phyloP scores from a whole-genome alignment of 2,797 vertebrate genomes.

The Alcedo quadribrachys region DNA sequence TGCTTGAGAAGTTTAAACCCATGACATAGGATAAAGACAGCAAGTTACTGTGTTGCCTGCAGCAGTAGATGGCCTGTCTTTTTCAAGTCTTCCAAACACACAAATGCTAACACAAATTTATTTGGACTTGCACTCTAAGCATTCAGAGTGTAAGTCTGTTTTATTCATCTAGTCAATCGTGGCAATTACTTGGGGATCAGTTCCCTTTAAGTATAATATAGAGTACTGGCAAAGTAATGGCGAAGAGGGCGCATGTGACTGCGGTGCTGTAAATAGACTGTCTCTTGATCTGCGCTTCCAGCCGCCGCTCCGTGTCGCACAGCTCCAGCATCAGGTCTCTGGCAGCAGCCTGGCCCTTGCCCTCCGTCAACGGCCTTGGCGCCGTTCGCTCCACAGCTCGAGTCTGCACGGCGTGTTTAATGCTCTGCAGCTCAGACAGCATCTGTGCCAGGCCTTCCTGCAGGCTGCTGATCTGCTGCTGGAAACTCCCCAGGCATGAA shows the following conservation, averaged over 20 bases:
- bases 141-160: neutral
- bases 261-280: slow-evolving; percentile 85
- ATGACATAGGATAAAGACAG: neutral
- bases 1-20: neutral
- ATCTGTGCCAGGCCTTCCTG: slow-evolving; percentile 78
- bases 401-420: slow-evolving; percentile 73
- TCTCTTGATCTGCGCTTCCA: slow-evolving; percentile 84
- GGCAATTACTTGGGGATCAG: slow-evolving; percentile 48
- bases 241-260: slow-evolving; percentile 83
- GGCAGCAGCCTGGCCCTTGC: slow-evolving; percentile 67
- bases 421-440: slow-evolving; percentile 72
- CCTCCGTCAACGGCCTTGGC: slow-evolving; percentile 30
- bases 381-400: slow-evolving; percentile 8
- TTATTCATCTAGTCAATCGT: slow-evolving; percentile 20
- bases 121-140: neutral
- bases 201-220: slow-evolving; percentile 87
- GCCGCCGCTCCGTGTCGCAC: slow-evolving; percentile 82
- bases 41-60: neutral
- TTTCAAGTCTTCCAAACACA: neutral
- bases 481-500: slow-evolving; percentile 81
- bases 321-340: slow-evolving; percentile 80
- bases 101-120: neutral
- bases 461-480: slow-evolving; percentile 81
- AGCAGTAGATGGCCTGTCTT: neutral
- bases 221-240: slow-evolving; percentile 84